Base-by-base conservation (phyloP, 2,113 vertebrate genomes). In the Lagopus muta region DNA sequence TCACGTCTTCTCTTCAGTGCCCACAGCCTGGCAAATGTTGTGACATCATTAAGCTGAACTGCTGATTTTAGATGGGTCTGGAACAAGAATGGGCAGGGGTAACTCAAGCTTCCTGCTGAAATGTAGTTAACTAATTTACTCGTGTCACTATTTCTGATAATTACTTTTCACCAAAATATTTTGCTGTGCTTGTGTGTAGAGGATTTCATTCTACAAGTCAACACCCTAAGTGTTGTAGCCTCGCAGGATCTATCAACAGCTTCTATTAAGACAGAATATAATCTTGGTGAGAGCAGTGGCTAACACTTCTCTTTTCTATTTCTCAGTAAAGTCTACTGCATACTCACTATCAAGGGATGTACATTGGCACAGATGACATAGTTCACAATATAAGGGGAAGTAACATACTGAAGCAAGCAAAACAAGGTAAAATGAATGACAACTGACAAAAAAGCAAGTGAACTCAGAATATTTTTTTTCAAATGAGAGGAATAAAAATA, bases 81-180 rank as follows among this genome's bases (percentile, higher is more conserved):
- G 96, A 97, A 98, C 97, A 97, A 97, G 97, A 97, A 97, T 48
- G 93, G 97, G 98, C 97, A 98, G 94, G 96, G 93, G 94, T 95
- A 97, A 97, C 96, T 97, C 98, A 97, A 97, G 94, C 95, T 96
- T 98, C 96, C 94, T 76, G 81, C 96, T 97, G 96, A 97, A 98
- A 97, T 96, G 94, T 93, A 97, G 96, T 97, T 97, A 97, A 97
- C 95, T 97, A 97, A 98, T 97, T 97, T 97, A 97, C 97, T 96
- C 94, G 95, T 97, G 97, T 98, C 98, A 97, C 97, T 98, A 96
- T 98, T 98, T 98, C 97, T 96, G 97, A 98, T 98, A 98, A 98
- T 98, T 98, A 98, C 98, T 97, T 98, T 98, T 97, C 98, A 98
- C 97, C 98, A 98, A 98, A 99, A 98, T 98, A 99, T 98, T 98